phyloP scores from a whole-genome alignment of 2,797 vertebrate genomes.

The Mastacembelus armatus region DNA sequence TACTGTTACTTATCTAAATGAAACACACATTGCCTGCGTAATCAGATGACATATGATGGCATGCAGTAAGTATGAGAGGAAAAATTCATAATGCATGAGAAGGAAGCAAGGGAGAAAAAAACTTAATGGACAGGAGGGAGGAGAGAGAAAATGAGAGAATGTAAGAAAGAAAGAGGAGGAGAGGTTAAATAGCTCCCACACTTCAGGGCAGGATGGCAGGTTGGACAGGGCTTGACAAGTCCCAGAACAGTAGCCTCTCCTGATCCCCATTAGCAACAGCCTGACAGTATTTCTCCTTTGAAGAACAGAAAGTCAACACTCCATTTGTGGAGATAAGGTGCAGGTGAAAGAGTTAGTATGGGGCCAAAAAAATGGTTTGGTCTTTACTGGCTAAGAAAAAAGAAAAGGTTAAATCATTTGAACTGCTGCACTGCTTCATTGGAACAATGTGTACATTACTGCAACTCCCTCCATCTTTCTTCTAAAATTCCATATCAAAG shows the following conservation, averaged over 20 bases:
- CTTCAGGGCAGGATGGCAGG: constrained; percentile 75
- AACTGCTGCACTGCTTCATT: constrained; percentile 50
- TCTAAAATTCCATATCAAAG: constrained; percentile 27
- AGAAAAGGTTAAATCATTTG: constrained; percentile 70
- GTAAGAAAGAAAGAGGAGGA: constrained; percentile 66
- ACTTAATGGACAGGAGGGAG: constrained; percentile 51
- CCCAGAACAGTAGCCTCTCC: constrained; percentile 82
- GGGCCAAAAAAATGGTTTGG: constrained; percentile 49
- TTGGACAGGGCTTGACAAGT: constrained; percentile 79
- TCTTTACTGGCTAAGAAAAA: constrained; percentile 19
- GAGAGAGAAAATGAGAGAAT: constrained; percentile 56
- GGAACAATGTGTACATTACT: constrained; percentile 47
- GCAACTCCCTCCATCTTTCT: constrained; percentile 14
- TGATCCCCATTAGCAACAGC: constrained; percentile 81
- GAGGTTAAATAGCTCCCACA: constrained; percentile 79
- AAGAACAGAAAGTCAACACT: constrained; percentile 83
- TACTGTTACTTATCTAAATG: constrained; percentile 63
- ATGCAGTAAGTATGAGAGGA: constrained; percentile 47
- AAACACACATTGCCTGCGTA: constrained; percentile 63
- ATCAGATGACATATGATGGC: constrained; percentile 69
- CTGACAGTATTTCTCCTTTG: constrained; percentile 80
- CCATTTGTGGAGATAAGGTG: constrained; percentile 82
- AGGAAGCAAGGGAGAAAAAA: constrained; percentile 34
- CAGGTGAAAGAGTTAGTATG: constrained; percentile 72
- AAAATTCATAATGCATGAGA: constrained; percentile 52